Percentiles rank a stretch among this genome's conserved stretches.
phyloP scores from a whole-genome alignment of 2,888 invertebrate species.

The Punctoribates punctum region DNA sequence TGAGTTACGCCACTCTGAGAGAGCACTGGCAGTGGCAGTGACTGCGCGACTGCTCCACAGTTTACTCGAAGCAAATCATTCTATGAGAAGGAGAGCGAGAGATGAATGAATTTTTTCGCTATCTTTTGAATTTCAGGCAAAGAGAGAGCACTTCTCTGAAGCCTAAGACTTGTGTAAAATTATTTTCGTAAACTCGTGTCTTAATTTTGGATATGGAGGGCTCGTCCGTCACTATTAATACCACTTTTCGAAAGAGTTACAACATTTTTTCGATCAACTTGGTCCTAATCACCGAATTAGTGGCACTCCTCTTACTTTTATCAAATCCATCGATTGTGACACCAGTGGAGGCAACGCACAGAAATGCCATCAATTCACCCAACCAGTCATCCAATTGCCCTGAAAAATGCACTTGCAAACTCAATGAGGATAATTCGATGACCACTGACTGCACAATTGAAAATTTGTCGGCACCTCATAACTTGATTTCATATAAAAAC shows the following conservation, averaged over 20 bases:
- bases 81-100: not conserved
- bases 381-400: not conserved
- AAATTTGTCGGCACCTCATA: not conserved
- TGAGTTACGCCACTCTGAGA: not conserved
- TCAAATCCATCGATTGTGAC: not conserved
- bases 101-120: constrained; percentile 15
- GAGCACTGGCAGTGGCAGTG: not conserved
- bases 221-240: not conserved
- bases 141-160: not conserved
- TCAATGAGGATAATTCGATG: not conserved
- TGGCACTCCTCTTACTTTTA: not conserved
- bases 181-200: not conserved
- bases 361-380: not conserved
- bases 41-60: constrained; percentile 2
- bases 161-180: not conserved
- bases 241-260: not conserved
- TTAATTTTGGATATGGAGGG: not conserved
- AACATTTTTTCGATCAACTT: not conserved
- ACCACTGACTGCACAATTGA: constrained; percentile 6
- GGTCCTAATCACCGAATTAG: not conserved
- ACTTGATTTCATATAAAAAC: no score
- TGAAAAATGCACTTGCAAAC: not conserved
- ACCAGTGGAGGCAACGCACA: not conserved
- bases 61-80: not conserved
- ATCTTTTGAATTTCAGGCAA: not conserved